Evolutionary conservation across 2,797 vertebrate genomes (phyloP).

Genomic region (Lerista edwardsae): DNA sequence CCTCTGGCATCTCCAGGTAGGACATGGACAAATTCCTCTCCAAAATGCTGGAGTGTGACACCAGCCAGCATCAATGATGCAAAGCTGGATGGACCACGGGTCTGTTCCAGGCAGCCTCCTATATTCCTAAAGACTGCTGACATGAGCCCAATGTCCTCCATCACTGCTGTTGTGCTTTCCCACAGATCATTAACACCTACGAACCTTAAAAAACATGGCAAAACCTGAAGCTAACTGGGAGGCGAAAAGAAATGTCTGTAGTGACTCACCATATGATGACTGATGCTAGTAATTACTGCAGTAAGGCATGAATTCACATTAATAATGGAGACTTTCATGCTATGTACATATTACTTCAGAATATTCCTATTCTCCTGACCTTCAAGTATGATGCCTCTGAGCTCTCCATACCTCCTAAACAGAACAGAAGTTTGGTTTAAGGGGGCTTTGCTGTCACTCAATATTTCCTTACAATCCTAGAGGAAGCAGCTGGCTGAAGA

Average conservation of each 20-base stretch:
- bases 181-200: constrained; percentile 7
- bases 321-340: background rate
- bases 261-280: constrained; percentile 1
- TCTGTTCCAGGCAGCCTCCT: no score
- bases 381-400: background rate
- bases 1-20: no score
- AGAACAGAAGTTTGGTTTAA: background rate
- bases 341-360: background rate
- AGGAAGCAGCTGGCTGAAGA: background rate
- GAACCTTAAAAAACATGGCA: background rate
- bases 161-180: background rate
- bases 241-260: background rate
- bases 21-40: background rate
- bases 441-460: background rate
- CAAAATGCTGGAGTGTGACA: no score
- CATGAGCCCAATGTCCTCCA: background rate
- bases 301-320: background rate
- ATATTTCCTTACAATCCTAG: background rate
- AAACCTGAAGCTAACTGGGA: background rate
- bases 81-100: no score
- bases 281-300: background rate
- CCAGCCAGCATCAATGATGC: no score
- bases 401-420: background rate
- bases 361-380: background rate
- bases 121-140: background rate